A percentile compares a stretch with the other conserved stretches of the same genome.
phyloP scores from a whole-genome alignment of 2,888 invertebrate genomes.

The Tetanocera ferruginea region DNA sequence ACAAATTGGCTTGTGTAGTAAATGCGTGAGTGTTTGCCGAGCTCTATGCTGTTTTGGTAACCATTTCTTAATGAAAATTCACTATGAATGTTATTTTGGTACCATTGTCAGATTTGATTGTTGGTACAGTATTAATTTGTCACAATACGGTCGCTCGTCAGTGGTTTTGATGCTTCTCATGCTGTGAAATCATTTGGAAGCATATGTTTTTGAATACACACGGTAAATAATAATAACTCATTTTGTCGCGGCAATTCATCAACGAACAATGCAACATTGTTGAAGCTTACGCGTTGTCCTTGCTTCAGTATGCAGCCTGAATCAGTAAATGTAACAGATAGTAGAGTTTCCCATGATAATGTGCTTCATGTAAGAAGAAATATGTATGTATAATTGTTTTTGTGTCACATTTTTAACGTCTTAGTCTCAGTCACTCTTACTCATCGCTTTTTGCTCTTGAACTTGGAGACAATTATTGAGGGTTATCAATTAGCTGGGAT shows the following conservation, averaged over 20 bases:
- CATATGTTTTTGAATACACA: neutral
- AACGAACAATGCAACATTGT: constrained; percentile 27
- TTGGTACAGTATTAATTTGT: constrained; percentile 11
- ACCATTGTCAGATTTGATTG: constrained; percentile 14
- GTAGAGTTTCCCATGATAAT: too few species aligned
- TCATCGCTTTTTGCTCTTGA: too few species aligned
- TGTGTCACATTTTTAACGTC: too few species aligned
- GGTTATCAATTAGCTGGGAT: too few species aligned
- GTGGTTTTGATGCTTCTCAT: constrained; percentile 19
- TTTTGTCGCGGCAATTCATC: constrained; percentile 21
- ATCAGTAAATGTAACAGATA: too few species aligned
- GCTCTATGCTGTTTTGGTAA: neutral
- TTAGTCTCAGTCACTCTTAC: too few species aligned
- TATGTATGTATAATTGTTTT: too few species aligned
- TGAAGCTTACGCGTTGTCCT: too few species aligned
- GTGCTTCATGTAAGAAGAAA: too few species aligned
- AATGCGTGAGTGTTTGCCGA: neutral
- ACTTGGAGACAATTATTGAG: too few species aligned
- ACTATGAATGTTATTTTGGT: neutral
- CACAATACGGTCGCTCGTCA: constrained; percentile 18
- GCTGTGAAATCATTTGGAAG: neutral
- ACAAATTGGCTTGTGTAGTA: constrained; percentile 9
- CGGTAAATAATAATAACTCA: constrained; percentile 21
- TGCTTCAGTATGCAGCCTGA: too few species aligned
- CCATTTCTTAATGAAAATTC: constrained; percentile 4